Evolutionary conservation across 2,113 vertebrate species (phyloP).

Genomic region (Takifugu flavidus): DNA sequence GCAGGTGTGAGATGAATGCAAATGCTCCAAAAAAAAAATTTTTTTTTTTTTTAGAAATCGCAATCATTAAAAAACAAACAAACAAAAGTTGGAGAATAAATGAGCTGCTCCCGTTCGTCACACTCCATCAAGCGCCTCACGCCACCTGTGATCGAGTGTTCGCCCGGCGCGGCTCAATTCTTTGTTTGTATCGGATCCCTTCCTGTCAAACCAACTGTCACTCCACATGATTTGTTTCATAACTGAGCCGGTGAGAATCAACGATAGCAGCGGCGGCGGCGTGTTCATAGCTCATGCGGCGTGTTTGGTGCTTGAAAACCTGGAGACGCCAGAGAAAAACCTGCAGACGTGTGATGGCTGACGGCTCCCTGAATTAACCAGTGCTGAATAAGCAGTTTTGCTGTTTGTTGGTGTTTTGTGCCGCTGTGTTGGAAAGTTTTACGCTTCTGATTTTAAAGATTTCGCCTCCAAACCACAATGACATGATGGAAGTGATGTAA

Average conservation of each 20-base stretch:
- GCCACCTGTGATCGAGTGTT: slow-evolving; percentile 46
- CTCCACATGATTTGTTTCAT: slow-evolving; percentile 48
- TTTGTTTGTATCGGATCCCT: slow-evolving; percentile 62
- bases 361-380: slow-evolving; percentile 1
- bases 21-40: background rate
- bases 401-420: background rate
- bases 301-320: slow-evolving; percentile 25
- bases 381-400: slow-evolving; percentile 14
- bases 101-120: slow-evolving; percentile 1
- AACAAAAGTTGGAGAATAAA: slow-evolving; percentile 3
- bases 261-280: slow-evolving; percentile 35
- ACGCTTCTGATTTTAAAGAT: background rate
- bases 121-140: slow-evolving; percentile 22
- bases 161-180: slow-evolving; percentile 36
- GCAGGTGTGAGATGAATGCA: background rate
- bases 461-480: background rate
- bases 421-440: background rate
- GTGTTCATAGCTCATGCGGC: slow-evolving; percentile 52
- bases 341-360: slow-evolving; percentile 42
- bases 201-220: slow-evolving; percentile 66
- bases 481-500: no score
- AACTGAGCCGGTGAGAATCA: slow-evolving; percentile 52
- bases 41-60: background rate
- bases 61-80: background rate
- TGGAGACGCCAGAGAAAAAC: slow-evolving; percentile 37